These are phyloP conservation scores for Bhutanitis thaidina DNA, from an alignment of 2,888 invertebrate genomes.

Conservation along the genomic window DNA sequence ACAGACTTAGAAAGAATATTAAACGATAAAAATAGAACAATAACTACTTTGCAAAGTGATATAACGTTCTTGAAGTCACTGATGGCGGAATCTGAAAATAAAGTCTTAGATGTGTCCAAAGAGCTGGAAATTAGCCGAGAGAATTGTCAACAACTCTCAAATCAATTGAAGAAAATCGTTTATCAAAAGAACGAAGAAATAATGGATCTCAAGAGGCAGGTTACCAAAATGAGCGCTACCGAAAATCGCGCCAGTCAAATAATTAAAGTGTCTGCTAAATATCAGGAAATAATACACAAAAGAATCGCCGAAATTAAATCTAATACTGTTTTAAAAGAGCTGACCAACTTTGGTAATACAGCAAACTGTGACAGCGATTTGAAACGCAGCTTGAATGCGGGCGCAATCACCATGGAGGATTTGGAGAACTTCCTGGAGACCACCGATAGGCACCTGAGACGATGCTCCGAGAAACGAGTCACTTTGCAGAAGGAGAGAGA, in stretches of 20 bases:
- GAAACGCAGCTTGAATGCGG: constrained; percentile 51
- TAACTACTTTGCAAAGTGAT: constrained; percentile 62
- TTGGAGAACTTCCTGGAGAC: constrained; percentile 70
- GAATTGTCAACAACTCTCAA: constrained; percentile 58
- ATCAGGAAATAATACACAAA: constrained; percentile 67
- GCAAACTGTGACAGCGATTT: constrained; percentile 52
- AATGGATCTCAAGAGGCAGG: constrained; percentile 60
- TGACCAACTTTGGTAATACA: constrained; percentile 63
- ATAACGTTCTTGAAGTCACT: constrained; percentile 57
- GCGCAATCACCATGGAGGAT: constrained; percentile 66
- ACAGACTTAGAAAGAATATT: constrained; percentile 67
- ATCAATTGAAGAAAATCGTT: constrained; percentile 64
- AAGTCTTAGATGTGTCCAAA: constrained; percentile 57
- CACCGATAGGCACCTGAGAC: constrained; percentile 59
- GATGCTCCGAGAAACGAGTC: constrained; percentile 60
- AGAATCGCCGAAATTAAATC: constrained; percentile 68
- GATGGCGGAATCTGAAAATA: constrained; percentile 65
- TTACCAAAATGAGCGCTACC: constrained; percentile 58
- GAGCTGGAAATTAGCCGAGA: constrained; percentile 60
- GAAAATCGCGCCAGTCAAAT: constrained; percentile 68
- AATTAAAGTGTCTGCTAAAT: constrained; percentile 68
- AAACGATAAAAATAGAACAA: constrained; percentile 63
- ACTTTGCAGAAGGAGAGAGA: constrained; percentile 63
- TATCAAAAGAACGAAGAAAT: constrained; percentile 70
- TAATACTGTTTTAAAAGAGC: constrained; percentile 62